Evolutionary conservation across 2,113 vertebrate genomes (phyloP), one percentile per base, ranked within the genome.

Genomic region (Otocyon megalotis): DNA sequence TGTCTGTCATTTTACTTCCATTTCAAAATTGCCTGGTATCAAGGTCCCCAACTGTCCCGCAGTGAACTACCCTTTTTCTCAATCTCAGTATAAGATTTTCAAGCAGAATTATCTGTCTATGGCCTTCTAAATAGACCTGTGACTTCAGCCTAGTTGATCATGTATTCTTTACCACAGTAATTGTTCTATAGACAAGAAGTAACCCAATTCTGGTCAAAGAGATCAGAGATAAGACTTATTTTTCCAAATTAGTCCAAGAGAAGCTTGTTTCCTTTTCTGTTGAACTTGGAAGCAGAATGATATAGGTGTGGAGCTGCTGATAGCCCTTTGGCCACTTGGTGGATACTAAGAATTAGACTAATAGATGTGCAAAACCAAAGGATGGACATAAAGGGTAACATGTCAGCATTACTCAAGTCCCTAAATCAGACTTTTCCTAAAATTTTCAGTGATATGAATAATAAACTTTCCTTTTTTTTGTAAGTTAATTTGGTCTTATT

Each of bases 361-460:
- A 37, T 4, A 20, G 8, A 19, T 12, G 1, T 32, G 1, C 15
- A 62, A 30, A 56, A 0, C 3, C 15, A 30, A 35, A 8, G 9
- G 13, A 35, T 22, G 60, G 37, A 50, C 10, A 17, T 28, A 16
- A 77, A 56, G 2, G 16, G 8, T 37, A 8, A 62, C 30, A 11
- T 85, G 10, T 2, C 50, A 11, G 2, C 48, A 3, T 76, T 9
- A 2, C 16, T 56, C 30, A 48, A 74, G 37, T 69, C 19, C 0
- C 0, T 13, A 5, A 30, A 30, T 53, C 19, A 65, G 35, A 35
- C 2, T 65, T 79, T 56, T 26, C 6, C 48, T 69, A 32, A 30
- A 20, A 16, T 58, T 88, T 63, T 69, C 58, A 95, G 53, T 4
- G 22, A 63, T 65, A 26, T n/a, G 50, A 80, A 22, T n/a, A 83